Evolutionary conservation across 1,140 invertebrate genomes (phyloP).

Genomic region (Ectropis grisescens): DNA sequence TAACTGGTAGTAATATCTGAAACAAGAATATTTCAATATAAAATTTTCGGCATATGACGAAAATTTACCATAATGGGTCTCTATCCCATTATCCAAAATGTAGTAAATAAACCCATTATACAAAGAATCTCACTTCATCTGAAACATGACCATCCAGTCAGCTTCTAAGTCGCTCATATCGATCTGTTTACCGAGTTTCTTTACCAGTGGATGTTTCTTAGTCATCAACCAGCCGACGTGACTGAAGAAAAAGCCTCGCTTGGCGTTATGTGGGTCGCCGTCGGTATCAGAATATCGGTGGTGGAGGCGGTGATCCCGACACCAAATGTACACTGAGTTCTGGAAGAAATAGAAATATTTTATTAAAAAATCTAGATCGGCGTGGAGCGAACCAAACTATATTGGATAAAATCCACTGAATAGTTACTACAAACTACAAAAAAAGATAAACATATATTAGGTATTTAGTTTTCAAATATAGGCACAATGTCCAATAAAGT

Average conservation of each 20-base stretch:
- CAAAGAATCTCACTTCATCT: constrained; percentile 78
- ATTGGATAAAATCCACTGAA: too few relatives aligned
- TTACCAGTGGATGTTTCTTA: constrained; percentile 76
- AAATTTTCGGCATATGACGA: too few relatives aligned
- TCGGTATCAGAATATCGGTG: constrained; percentile 78
- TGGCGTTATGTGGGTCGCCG: constrained; percentile 77
- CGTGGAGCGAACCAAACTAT: too few relatives aligned
- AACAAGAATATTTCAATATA: constrained; percentile 18
- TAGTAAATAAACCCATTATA: too few relatives aligned
- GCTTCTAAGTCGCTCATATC: constrained; percentile 78
- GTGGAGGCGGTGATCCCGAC: constrained; percentile 76
- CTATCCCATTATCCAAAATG: too few relatives aligned
- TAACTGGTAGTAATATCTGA: constrained; percentile 78
- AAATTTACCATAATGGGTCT: too few relatives aligned
- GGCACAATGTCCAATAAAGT: too few relatives aligned
- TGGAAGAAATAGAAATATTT: constrained; percentile 14
- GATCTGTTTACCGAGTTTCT: constrained; percentile 72
- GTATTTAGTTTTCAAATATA: too few relatives aligned
- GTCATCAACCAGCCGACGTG: constrained; percentile 78
- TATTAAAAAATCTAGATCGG: too few relatives aligned
- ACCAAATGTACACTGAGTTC: constrained; percentile 68
- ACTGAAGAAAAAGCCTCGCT: constrained; percentile 77
- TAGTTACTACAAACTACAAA: too few relatives aligned
- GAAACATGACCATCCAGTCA: constrained; percentile 81
- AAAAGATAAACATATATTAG: too few relatives aligned